phyloP scores from a whole-genome alignment of 2,888 invertebrate species.

The Hypsopygia costalis region DNA sequence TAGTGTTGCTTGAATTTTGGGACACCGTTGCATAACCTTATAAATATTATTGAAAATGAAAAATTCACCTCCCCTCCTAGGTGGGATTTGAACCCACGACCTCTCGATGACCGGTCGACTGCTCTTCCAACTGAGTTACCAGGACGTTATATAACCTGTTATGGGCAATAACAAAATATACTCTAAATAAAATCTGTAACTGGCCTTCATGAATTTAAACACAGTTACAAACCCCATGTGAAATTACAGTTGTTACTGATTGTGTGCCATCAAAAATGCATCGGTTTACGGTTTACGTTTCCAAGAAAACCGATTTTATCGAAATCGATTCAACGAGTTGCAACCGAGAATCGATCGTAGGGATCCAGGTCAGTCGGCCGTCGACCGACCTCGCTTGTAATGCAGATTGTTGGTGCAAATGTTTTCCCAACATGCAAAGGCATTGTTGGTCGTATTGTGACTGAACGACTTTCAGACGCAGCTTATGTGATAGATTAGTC shows the following conservation, averaged over 20 bases:
- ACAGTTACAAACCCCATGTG: background rate
- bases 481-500: too few relatives aligned
- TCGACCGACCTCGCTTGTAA: slow-evolving; percentile 29
- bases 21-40: too few relatives aligned
- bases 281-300: slow-evolving; percentile 11
- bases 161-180: too few relatives aligned
- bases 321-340: slow-evolving; percentile 23
- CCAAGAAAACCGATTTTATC: slow-evolving; percentile 14
- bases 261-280: slow-evolving; percentile 10
- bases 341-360: slow-evolving; percentile 34
- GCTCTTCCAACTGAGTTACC: too few relatives aligned
- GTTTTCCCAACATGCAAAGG: slow-evolving; percentile 17
- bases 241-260: background rate
- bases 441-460: background rate
- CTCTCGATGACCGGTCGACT: too few relatives aligned
- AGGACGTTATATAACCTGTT: too few relatives aligned
- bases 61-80: too few relatives aligned
- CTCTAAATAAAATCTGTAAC: too few relatives aligned
- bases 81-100: too few relatives aligned
- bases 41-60: too few relatives aligned
- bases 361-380: slow-evolving; percentile 41
- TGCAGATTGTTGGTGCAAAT: slow-evolving; percentile 24
- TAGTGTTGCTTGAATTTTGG: too few relatives aligned
- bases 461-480: background rate
- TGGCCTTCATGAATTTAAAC: background rate